phyloP scores from a whole-genome alignment of 2,888 invertebrate species.

The Dicyrtomina minuta region DNA sequence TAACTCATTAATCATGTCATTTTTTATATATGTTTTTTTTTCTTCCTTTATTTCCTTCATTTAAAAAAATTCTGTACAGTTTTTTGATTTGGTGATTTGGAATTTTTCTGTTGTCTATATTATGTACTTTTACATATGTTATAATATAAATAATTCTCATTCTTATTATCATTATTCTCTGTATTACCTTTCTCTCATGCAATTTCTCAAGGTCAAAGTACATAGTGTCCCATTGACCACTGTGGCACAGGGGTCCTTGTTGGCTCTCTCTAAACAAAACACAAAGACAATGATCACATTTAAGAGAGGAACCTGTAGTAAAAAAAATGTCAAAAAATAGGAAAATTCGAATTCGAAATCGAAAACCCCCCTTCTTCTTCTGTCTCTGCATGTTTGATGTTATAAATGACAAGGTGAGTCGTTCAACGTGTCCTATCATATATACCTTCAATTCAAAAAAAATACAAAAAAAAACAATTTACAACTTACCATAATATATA shows the following conservation, averaged over 20 bases:
- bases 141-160: no score
- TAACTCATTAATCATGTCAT: no score
- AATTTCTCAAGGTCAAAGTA: conserved; percentile 30
- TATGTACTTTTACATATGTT: no score
- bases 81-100: no score
- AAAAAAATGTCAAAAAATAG: conserved; percentile 26
- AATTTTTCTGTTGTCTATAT: no score
- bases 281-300: conserved; percentile 29
- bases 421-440: background rate
- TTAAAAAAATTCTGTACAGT: no score
- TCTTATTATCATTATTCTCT: no score
- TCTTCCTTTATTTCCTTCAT: no score
- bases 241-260: conserved; percentile 4
- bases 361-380: no score
- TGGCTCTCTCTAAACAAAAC: no score
- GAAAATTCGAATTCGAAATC: conserved; percentile 22
- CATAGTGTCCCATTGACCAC: conserved; percentile 20
- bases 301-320: conserved; percentile 25
- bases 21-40: no score
- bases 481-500: background rate
- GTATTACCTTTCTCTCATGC: no score
- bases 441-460: background rate
- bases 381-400: conserved; percentile 34
- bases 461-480: background rate
- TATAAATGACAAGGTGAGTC: conserved; percentile 27